These are phyloP conservation scores for Apteryx owenii DNA, from an alignment of 2,113 vertebrate species.

Conservation along the genomic window DNA sequence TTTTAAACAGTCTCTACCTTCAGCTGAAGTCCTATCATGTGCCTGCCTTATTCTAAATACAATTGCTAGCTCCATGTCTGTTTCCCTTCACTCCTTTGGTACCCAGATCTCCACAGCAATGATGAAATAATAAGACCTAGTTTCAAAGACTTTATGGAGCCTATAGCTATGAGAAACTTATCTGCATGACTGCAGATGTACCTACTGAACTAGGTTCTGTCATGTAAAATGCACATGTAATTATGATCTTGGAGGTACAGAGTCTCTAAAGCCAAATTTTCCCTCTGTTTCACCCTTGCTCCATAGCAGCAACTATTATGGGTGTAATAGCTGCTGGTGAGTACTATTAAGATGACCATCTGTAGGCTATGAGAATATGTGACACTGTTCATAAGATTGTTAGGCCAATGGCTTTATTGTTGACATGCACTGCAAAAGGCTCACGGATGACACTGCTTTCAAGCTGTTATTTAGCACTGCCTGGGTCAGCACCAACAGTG, in stretches of 20 bases:
- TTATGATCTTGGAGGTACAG: background rate
- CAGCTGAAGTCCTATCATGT: background rate
- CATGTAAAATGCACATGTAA: background rate
- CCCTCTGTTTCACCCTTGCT: background rate
- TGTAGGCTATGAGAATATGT: background rate
- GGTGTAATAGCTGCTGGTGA: background rate
- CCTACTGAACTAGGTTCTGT: background rate
- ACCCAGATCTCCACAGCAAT: background rate
- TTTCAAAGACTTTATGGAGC: background rate
- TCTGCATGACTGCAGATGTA: background rate
- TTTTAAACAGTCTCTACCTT: conserved; percentile 36
- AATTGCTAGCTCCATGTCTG: background rate
- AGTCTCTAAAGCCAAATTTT: background rate
- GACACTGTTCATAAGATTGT: background rate
- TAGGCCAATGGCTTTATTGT: background rate
- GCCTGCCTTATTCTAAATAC: conserved; percentile 16
- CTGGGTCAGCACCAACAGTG: accelerated
- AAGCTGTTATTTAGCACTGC: background rate
- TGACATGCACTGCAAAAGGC: background rate
- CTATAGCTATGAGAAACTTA: background rate
- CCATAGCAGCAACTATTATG: background rate
- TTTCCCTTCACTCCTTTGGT: background rate
- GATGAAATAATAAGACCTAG: background rate
- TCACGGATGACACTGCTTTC: background rate
- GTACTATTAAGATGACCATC: background rate